phyloP scores from a whole-genome alignment of 2,888 invertebrate genomes.

The Coelopa pilipes region DNA sequence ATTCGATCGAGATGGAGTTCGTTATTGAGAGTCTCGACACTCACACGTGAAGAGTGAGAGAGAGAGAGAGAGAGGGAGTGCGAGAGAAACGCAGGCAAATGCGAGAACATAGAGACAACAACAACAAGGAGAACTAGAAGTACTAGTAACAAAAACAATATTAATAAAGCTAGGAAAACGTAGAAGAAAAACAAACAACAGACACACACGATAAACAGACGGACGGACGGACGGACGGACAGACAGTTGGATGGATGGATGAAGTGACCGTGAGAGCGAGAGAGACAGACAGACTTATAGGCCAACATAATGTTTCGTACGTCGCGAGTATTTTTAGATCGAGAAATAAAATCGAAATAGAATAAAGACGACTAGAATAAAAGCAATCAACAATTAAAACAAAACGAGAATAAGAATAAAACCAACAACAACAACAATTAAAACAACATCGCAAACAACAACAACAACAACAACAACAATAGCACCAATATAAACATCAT shows the following conservation, averaged over 20 bases:
- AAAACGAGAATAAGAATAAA: not conserved
- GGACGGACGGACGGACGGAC: not conserved
- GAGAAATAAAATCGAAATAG: not conserved
- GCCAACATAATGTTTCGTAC: slow-evolving; percentile 7
- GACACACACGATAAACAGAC: not conserved
- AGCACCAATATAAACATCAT: not conserved
- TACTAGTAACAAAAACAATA: not conserved
- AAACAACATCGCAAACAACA: not conserved
- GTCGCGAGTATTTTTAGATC: slow-evolving; percentile 9
- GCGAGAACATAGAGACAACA: not conserved
- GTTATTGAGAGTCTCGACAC: too few species aligned
- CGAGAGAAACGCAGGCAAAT: too few species aligned
- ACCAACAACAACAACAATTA: not conserved
- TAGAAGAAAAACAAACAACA: not conserved
- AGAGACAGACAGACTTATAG: slow-evolving; percentile 11
- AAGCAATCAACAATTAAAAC: slow-evolving; percentile 4
- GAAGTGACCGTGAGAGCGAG: not conserved
- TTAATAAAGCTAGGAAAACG: not conserved
- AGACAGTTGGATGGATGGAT: not conserved
- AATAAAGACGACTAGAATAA: not conserved
- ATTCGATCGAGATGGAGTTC: too few species aligned
- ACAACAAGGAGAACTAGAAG: not conserved
- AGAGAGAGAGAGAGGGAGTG: too few species aligned
- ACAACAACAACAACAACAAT: slow-evolving; percentile 18
- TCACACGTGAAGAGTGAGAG: too few species aligned